Base-by-base conservation (phyloP, 2,113 vertebrate species). In the Eleginops maclovinus region DNA sequence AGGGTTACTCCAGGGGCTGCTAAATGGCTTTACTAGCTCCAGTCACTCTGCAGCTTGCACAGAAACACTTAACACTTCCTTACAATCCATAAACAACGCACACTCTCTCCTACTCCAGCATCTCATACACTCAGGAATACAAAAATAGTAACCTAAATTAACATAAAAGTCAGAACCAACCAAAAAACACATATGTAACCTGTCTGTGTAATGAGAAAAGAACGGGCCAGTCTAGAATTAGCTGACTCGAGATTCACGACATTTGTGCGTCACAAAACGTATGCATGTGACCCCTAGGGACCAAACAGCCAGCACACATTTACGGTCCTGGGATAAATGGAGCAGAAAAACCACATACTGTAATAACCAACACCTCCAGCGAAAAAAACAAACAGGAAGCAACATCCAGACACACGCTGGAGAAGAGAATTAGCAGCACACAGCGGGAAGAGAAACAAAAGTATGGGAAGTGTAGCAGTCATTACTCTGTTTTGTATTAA, bases 31-130 rank as follows among this genome's bases (percentile, higher is more conserved):
- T 89, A 93, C 91, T 88, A 90, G 91, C 89, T 86, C 81, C 81
- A 87, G 91, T 91, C 88, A 84, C 88, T 89, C 87, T 72, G 88
- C 91, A 90, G 88, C 88, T 82, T 62, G 40, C 82, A 88, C 76
- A 86, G 78, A 89, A 88, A 89, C 89, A 92, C 91, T 93, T 93
- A 91, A 92, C 92, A 92, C 92, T 87, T 91, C 88, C 87, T 86
- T 83, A 85, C 84, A 81, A 85, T 80, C 90, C 75, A 92, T 92
- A 92, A 92, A 92, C 91, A 92, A 89, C 66, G 51, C 68, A 75
- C 83, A 70, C 71, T 43, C 77, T 66, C 75, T 64, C 69, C 51
- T 46, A 53, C 56, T 60, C 43, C 31, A 21, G 69, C 63, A 67
- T 68, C 73, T 55, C 64, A 58, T 75, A 59, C 65, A 62, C 76